Base-by-base conservation (phyloP, 1,140 invertebrate genomes). In the Heliconius eleuchia region DNA sequence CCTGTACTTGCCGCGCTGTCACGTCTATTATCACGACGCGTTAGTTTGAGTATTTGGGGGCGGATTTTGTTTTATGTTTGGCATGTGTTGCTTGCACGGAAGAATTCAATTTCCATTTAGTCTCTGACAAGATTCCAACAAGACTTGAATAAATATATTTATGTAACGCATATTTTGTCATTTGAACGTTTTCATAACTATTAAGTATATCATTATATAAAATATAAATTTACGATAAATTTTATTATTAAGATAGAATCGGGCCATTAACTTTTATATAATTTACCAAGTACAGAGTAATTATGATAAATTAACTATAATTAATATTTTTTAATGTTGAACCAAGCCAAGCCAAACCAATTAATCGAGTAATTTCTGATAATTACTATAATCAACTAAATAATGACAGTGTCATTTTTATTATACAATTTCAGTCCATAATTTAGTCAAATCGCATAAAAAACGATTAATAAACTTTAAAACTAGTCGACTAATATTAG, bases 1-100 rank as follows among this genome's bases (percentile, higher is more conserved):
- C 87, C 90, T 89, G 89, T 90, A 90, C 89, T 92, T 89, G 92
- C 86, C 88, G 87, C 85, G 87, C 88, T 91, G 92, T 92, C 92
- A 91, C 91, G 91, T 92, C 91, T 91, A 91, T 93, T 91, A 89
- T 89, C 87, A 87, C 86, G 87, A 84, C 85, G 87, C 87, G 88
- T 86, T 86, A 87, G 86, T 87, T 86, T 87, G 87, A 85, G 83
- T 84, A 87, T 84, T 88, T 77, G 82, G 85, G 87, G 86, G 79
- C 86, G 86, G 83, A 89, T 84, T 89, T 86, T 86, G 85, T 88
- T 89, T 88, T 87, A 87, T 82, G 80, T 83, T 82, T 83, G 66
- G 81, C 83, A 83, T 83, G 84, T 77, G 60, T 16, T 66, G 30
- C 9, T 66, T 27, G 60, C 60, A 66, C 60, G 60, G 60, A 27